Base-by-base conservation (phyloP, 2,888 invertebrate species). In the Teinopalpus imperialis region DNA sequence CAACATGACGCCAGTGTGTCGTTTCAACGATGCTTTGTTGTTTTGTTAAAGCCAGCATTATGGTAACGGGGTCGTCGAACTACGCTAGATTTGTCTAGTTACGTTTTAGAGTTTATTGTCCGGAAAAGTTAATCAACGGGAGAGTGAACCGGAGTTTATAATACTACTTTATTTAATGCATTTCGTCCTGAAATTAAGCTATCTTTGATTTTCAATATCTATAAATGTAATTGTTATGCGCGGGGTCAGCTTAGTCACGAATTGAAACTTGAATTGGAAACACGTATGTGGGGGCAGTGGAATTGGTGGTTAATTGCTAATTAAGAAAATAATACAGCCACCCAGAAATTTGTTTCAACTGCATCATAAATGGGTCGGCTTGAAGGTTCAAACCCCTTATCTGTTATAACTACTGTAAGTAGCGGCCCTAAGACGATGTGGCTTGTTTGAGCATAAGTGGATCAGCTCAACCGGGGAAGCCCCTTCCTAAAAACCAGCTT, bases 61-160 rank as follows among this genome's bases (percentile, higher is more conserved):
- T 40, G 16, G 34, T 24, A 35, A 7, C n/a, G 20, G 29, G 32
- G 39, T 40, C 29, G 40, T 20, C 18, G 14, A 46, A 32, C 45
- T n/a, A 8, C 10, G 26, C 31, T 32, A 40, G 40, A 40, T 39
- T 26, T 29, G 45, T 46, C 45, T 46, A 34, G 45, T 35, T 35
- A 30, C 16, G 37, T 32, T 42, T 34, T 12, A 34, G 13, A 30
- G 36, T 46, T 29, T 40, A 46, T 46, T 23, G 45, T 40, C 10
- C 40, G 34, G 40, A 34, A 46, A 46, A 46, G 10, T 46, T 34
- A 40, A 46, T 40, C 34, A 46, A 27, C 20, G 27, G 7, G n/a
- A 30, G 5, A 16, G 21, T 12, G 34, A 20, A 29, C 3, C 13
- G 10, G 1, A 41, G 41, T 32, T 24, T 41, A 27, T 14, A 23